Evolutionary conservation across 2,797 vertebrate species (phyloP).

Genomic region (Simalia tracyae): DNA sequence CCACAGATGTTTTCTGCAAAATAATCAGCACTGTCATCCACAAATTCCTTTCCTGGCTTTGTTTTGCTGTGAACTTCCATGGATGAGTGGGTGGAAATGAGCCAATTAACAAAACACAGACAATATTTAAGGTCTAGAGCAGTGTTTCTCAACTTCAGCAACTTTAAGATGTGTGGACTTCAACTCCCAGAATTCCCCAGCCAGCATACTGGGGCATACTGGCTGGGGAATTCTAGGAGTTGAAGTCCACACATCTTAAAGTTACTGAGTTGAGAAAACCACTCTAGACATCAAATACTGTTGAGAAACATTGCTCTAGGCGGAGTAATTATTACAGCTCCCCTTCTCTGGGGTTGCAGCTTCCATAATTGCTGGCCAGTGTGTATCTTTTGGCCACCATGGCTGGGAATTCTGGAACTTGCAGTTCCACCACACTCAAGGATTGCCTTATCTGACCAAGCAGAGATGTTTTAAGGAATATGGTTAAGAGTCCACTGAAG

Average conservation of each 20-base stretch:
- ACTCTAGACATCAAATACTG: neutral
- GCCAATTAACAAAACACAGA: neutral
- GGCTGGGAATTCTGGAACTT: neutral
- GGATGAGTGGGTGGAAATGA: neutral
- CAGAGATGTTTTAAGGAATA: neutral
- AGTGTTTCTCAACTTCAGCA: neutral
- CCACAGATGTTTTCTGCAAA: slow-evolving; percentile 91
- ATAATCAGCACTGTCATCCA: neutral
- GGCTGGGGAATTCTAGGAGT: no score
- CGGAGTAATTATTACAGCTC: neutral
- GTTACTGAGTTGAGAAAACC: no score
- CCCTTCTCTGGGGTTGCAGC: neutral
- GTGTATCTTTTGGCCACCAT: neutral
- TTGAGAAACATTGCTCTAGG: no score
- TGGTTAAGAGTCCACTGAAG: neutral
- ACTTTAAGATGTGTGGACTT: no score
- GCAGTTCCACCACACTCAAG: neutral
- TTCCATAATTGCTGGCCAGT: neutral
- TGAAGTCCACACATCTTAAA: no score
- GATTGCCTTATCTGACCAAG: neutral
- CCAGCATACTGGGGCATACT: no score
- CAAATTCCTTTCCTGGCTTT: neutral
- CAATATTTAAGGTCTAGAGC: no score
- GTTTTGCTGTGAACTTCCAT: neutral
- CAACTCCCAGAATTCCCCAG: no score